A percentile compares a stretch with the other conserved stretches of the same genome.
Evolutionary conservation across 2,888 invertebrate species (phyloP).

Genomic region (Sphinx pinastri): DNA sequence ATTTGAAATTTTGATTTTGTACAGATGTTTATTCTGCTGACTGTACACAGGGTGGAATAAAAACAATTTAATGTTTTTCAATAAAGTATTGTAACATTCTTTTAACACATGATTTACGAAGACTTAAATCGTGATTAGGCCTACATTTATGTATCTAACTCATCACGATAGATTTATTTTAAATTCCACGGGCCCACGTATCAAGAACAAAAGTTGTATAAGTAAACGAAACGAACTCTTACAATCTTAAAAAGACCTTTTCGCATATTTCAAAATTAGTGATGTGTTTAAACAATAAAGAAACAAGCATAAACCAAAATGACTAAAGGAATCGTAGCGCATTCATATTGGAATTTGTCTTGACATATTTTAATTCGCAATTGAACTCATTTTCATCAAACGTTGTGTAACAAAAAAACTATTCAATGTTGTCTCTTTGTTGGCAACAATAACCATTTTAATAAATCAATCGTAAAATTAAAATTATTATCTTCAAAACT

Average conservation of each 20-base stretch:
- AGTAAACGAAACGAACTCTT: not conserved
- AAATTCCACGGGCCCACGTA: constrained; percentile 8
- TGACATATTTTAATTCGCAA: constrained; percentile 1
- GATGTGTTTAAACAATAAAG: not conserved
- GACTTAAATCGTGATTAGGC: not conserved
- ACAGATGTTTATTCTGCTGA: no score
- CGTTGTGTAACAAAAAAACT: not conserved
- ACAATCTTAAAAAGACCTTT: not conserved
- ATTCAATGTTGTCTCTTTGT: not conserved
- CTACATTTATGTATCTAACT: not conserved
- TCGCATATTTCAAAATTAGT: not conserved
- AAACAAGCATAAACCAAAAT: constrained; percentile 11
- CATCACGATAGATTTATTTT: not conserved
- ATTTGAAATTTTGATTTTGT: no score
- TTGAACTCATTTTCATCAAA: not conserved
- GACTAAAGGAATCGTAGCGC: not conserved
- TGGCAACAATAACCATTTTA: not conserved
- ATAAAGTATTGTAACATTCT: no score
- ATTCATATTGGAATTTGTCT: not conserved
- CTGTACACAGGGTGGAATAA: no score
- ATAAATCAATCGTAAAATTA: not conserved
- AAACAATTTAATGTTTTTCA: no score
- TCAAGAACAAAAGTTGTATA: not conserved
- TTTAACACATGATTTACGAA: no score
- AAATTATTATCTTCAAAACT: not conserved